Evolutionary conservation across 1,140 invertebrate species (phyloP).

Genomic region (Drosophila punjabiensis): DNA sequence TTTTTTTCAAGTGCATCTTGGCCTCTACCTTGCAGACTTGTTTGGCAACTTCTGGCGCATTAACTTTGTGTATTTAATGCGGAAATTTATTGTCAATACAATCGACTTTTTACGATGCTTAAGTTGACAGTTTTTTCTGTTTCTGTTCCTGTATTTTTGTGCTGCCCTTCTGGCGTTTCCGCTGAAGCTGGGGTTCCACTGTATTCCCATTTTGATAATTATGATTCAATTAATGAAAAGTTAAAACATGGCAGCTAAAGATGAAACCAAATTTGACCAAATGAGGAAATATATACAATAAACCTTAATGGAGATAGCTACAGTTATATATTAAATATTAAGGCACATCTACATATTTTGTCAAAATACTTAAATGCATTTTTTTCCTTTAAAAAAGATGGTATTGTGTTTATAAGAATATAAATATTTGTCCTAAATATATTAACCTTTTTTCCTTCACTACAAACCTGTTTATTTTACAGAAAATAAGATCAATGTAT

Average conservation of each 20-base stretch:
- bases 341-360: not conserved
- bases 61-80: conserved; percentile 79
- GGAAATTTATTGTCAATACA: conserved; percentile 73
- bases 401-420: too few relatives aligned
- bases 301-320: too few relatives aligned
- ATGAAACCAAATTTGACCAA: not conserved
- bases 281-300: not conserved
- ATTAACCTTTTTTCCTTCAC: not conserved
- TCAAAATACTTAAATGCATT: too few relatives aligned
- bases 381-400: too few relatives aligned
- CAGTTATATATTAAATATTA: not conserved
- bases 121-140: conserved; percentile 72
- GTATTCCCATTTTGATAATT: conserved; percentile 20
- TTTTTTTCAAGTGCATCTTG: conserved; percentile 17
- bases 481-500: not conserved
- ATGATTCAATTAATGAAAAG: conserved; percentile 31
- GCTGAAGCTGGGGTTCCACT: conserved; percentile 4
- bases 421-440: too few relatives aligned
- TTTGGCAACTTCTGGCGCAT: conserved; percentile 54
- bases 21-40: conserved; percentile 37
- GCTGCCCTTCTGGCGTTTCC: conserved; percentile 26
- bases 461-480: not conserved
- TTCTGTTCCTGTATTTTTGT: conserved; percentile 35
- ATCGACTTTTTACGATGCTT: conserved; percentile 73
- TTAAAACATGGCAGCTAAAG: not conserved